A percentile compares a stretch with the other conserved stretches of the same genome.
Evolutionary conservation across 2,113 vertebrate genomes (phyloP).

Genomic region (Callopanchax toddi): DNA sequence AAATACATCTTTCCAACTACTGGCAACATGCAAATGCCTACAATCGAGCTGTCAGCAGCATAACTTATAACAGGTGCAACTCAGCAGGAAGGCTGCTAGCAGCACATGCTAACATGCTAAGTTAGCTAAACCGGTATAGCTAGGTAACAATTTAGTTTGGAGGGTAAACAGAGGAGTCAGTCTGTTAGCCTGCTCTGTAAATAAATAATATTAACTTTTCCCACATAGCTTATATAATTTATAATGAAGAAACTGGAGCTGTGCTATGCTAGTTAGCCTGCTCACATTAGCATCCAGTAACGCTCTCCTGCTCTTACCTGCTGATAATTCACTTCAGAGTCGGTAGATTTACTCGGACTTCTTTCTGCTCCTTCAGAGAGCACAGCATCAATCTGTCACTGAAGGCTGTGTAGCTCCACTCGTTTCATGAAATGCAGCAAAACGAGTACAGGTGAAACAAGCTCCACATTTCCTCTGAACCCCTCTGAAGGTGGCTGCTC

Average conservation of each 20-base stretch:
- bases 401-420: background rate
- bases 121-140: background rate
- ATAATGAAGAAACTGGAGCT: background rate
- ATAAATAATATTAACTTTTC: accelerated
- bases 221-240: background rate
- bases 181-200: background rate
- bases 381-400: background rate
- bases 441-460: slow-evolving; percentile 36
- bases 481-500: slow-evolving; percentile 46
- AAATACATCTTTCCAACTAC: too few species aligned
- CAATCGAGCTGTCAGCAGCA: too few species aligned
- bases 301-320: slow-evolving; percentile 62
- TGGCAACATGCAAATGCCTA: too few species aligned
- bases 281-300: slow-evolving; percentile 42
- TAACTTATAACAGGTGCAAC: too few species aligned
- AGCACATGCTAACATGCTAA: slow-evolving; percentile 32
- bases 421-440: slow-evolving; percentile 22
- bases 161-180: accelerated
- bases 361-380: background rate
- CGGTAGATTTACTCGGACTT: background rate
- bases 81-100: too few species aligned
- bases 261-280: slow-evolving; percentile 48
- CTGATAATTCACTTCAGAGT: slow-evolving; percentile 23
- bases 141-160: background rate
- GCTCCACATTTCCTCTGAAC: slow-evolving; percentile 63